Percentiles rank a stretch among this genome's conserved stretches.
phyloP scores from a whole-genome alignment of 2,888 invertebrate genomes.

The Xestia xanthographa region DNA sequence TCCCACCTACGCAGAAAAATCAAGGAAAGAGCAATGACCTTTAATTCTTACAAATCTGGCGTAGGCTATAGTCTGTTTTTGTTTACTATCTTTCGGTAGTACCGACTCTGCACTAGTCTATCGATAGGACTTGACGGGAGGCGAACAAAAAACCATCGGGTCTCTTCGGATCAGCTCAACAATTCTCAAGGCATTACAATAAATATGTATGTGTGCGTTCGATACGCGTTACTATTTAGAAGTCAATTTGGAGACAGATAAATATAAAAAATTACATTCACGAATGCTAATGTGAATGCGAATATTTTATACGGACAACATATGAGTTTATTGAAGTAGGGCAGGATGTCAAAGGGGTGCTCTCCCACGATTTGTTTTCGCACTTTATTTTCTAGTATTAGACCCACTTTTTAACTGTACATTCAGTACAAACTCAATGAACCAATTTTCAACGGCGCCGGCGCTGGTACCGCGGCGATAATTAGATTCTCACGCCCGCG shows the following conservation, averaged over 20 bases:
- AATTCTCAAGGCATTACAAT: not conserved
- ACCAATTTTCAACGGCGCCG: not conserved
- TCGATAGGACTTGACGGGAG: not conserved
- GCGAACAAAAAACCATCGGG: not conserved
- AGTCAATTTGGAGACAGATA: not conserved
- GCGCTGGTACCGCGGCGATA: too few relatives aligned
- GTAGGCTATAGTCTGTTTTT: not conserved
- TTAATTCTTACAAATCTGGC: too few relatives aligned
- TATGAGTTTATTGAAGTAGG: not conserved
- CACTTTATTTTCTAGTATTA: not conserved
- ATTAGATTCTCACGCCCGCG: not conserved
- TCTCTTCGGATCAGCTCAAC: not conserved
- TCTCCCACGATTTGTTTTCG: not conserved
- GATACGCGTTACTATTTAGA: not conserved
- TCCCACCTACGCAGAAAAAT: too few relatives aligned
- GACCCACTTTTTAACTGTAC: not conserved
- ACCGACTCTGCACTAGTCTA: not conserved
- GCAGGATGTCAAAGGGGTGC: not conserved
- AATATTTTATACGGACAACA: not conserved
- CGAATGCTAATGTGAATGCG: not conserved
- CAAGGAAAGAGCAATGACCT: too few relatives aligned
- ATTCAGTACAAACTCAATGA: not conserved
- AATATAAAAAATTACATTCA: not conserved
- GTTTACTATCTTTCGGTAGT: not conserved
- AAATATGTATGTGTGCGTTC: not conserved